Evolutionary conservation across 2,888 invertebrate genomes (phyloP).

Genomic region (Leucophora obtusa): DNA sequence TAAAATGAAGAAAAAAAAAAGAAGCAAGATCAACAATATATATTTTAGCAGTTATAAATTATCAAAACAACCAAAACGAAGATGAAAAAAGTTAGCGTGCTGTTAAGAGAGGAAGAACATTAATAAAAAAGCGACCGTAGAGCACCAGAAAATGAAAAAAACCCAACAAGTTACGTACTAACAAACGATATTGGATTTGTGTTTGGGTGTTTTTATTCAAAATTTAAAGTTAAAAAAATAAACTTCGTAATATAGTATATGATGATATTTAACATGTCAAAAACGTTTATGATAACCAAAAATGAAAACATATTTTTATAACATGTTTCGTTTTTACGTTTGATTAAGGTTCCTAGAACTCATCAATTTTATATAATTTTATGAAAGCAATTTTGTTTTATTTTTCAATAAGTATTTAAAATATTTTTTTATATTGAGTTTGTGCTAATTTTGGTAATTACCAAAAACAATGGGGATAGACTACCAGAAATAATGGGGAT

Average conservation of each 20-base stretch:
- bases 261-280: conserved; percentile 64
- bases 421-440: neutral
- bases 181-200: conserved; percentile 13
- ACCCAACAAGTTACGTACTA: conserved; percentile 47
- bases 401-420: neutral
- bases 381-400: neutral
- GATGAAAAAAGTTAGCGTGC: conserved; percentile 38
- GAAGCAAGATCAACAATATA: conserved; percentile 30
- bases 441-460: neutral
- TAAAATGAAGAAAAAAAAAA: conserved; percentile 20
- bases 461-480: too few species aligned
- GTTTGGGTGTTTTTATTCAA: conserved; percentile 11
- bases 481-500: too few species aligned
- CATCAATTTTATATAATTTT: neutral
- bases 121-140: conserved; percentile 41
- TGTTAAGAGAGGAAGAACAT: conserved; percentile 33
- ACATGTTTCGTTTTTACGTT: conserved; percentile 29
- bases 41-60: conserved; percentile 51
- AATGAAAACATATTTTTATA: conserved; percentile 37
- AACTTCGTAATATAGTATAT: conserved; percentile 44
- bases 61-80: conserved; percentile 31
- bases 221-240: conserved; percentile 26
- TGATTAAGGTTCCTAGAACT: conserved; percentile 62
- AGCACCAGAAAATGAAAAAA: conserved; percentile 17
- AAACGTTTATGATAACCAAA: conserved; percentile 62